Conservation (phyloP, 92 coral and sea anemone species). For the Pocillopora meandrina region DNA sequence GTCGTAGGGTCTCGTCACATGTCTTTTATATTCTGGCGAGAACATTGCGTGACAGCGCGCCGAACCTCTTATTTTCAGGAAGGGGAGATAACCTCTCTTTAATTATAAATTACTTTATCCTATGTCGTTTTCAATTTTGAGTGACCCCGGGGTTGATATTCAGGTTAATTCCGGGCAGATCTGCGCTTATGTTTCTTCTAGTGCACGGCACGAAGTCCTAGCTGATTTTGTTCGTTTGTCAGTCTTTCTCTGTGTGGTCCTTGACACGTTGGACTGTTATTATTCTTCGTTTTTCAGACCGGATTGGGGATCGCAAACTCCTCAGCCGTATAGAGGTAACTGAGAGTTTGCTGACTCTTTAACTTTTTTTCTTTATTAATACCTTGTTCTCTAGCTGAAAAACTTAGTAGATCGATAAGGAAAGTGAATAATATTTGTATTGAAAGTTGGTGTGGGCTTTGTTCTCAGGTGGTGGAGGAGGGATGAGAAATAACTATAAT, state of each 20-base stretch:
- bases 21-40: not conserved
- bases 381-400: not conserved
- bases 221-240: not conserved
- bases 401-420: not conserved
- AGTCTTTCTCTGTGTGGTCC: not conserved
- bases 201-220: not conserved
- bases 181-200: not conserved
- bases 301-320: conserved; percentile 75
- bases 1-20: no score
- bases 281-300: conserved; percentile 56
- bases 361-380: not conserved
- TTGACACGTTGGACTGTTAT: not conserved
- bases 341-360: not conserved
- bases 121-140: not conserved
- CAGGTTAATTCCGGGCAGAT: not conserved
- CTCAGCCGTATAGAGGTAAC: conserved; percentile 84
- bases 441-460: not conserved
- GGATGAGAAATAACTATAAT: conserved; percentile 79
- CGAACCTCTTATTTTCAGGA: not conserved
- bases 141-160: not conserved
- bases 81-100: not conserved
- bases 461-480: conserved; percentile 61
- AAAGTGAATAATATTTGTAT: not conserved
- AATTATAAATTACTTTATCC: not conserved
- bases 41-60: not conserved